phyloP scores from a whole-genome alignment of 1,140 invertebrate genomes.

The Augochlora pura region DNA sequence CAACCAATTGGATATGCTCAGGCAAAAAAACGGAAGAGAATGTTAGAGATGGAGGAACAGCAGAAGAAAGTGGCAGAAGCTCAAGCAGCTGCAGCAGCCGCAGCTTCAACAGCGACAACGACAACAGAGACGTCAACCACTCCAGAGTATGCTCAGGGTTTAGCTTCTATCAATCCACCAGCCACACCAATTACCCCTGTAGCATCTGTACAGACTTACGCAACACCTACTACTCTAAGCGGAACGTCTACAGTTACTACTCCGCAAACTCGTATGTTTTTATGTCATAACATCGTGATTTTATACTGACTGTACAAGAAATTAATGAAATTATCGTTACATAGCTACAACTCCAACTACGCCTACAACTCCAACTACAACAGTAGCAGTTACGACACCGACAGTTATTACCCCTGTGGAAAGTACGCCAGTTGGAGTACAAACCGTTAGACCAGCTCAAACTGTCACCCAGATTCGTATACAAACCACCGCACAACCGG shows the following conservation, averaged over 20 bases:
- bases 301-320: background rate
- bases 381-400: constrained; percentile 69
- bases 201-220: constrained; percentile 67
- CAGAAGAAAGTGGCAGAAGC: constrained; percentile 85
- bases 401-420: constrained; percentile 72
- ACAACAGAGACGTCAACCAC: constrained; percentile 81
- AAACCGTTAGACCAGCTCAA: constrained; percentile 78
- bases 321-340: constrained; percentile 30
- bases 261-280: constrained; percentile 68
- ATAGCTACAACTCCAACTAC: constrained; percentile 72
- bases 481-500: constrained; percentile 78
- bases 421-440: constrained; percentile 71
- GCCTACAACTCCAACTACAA: constrained; percentile 69
- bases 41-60: constrained; percentile 89
- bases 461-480: constrained; percentile 82
- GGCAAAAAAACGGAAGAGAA: constrained; percentile 82
- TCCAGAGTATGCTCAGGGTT: constrained; percentile 89
- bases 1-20: constrained; percentile 89
- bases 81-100: constrained; percentile 79
- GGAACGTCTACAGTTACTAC: constrained; percentile 61
- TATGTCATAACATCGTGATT: background rate
- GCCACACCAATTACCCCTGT: constrained; percentile 66
- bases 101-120: constrained; percentile 74
- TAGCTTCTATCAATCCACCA: constrained; percentile 81
- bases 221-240: constrained; percentile 69